phyloP scores from a whole-genome alignment of 2,797 vertebrate species.

The Lepilemur septentrionalis region DNA sequence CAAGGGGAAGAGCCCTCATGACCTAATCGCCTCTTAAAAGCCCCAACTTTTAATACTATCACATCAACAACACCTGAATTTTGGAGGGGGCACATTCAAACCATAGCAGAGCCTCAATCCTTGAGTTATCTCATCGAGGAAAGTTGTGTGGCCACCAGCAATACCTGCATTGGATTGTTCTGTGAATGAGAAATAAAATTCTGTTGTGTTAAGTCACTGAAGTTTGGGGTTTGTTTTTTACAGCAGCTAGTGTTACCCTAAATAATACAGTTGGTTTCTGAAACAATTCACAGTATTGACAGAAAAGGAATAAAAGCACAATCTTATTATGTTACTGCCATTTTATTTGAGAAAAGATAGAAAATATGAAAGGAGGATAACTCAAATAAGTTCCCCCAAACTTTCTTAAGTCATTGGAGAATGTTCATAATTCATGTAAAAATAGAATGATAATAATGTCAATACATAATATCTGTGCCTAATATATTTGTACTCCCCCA shows the following conservation, averaged over 20 bases:
- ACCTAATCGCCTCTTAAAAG: not conserved
- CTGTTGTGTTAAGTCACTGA: not conserved
- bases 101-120: not conserved
- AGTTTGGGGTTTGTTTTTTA: not conserved
- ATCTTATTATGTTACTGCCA: not conserved
- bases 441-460: constrained; percentile 19
- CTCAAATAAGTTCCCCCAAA: not conserved
- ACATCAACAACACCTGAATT: not conserved
- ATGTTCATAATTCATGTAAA: constrained; percentile 34
- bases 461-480: constrained; percentile 34
- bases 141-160: not conserved
- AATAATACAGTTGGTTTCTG: not conserved
- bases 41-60: not conserved
- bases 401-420: constrained; percentile 23
- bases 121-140: not conserved
- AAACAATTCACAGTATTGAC: constrained; percentile 1
- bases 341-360: constrained; percentile 5
- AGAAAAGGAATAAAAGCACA: not conserved
- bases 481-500: constrained; percentile 33
- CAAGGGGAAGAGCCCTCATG: not conserved
- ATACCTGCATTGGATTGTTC: not conserved
- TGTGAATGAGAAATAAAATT: not conserved
- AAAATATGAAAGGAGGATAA: not conserved
- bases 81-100: not conserved
- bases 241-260: not conserved